phyloP scores from a whole-genome alignment of 2,888 invertebrate genomes.

The Rotaria macrura region DNA sequence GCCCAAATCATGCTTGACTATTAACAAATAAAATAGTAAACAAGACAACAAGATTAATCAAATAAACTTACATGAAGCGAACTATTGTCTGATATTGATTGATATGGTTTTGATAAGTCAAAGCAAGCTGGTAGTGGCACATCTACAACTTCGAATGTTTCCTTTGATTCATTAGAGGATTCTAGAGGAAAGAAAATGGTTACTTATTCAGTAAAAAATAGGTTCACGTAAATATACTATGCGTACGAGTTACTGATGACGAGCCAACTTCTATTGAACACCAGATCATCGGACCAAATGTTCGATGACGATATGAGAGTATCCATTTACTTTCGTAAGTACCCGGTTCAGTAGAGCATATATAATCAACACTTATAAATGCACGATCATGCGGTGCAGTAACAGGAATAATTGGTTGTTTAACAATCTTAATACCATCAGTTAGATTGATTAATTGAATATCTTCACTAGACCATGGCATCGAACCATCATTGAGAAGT shows the following conservation, averaged over 20 bases:
- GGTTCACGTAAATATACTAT: no score
- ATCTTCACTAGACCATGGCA: slow-evolving; percentile 39
- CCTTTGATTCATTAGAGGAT: background rate
- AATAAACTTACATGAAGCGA: background rate
- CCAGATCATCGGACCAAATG: slow-evolving; percentile 46
- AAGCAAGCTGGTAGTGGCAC: slow-evolving; percentile 49
- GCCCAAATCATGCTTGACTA: background rate
- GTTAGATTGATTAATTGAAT: background rate
- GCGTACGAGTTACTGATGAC: background rate
- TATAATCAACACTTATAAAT: background rate
- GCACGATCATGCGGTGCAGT: background rate
- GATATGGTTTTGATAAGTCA: slow-evolving; percentile 36
- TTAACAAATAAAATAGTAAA: background rate
- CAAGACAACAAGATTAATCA: background rate
- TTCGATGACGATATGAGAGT: slow-evolving; percentile 40
- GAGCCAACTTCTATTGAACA: slow-evolving; percentile 42
- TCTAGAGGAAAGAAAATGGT: no score
- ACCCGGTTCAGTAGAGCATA: background rate
- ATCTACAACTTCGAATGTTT: slow-evolving; percentile 34
- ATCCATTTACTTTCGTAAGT: slow-evolving; percentile 45
- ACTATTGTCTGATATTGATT: background rate
- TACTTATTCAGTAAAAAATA: no score
- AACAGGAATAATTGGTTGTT: background rate
- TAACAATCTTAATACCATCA: background rate
- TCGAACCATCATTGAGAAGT: slow-evolving; percentile 44